Conservation (phyloP, 2,888 invertebrate genomes). For the Athrips mouffetella region DNA sequence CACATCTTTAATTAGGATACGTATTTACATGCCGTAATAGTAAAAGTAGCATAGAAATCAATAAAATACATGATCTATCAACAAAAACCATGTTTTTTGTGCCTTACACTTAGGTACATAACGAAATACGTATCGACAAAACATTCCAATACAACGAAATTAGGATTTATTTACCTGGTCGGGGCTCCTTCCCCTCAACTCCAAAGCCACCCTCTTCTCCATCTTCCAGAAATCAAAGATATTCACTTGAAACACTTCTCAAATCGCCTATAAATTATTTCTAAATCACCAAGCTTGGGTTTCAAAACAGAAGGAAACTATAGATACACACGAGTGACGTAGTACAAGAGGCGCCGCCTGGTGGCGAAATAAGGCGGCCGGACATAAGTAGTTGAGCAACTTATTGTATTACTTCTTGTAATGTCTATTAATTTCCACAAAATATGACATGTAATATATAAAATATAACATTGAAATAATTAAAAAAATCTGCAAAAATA, state of each 20-base stretch:
- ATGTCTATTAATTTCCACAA: neutral
- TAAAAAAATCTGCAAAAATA: neutral
- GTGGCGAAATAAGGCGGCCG: conserved; percentile 54
- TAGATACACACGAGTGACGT: conserved; percentile 77
- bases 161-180: conserved; percentile 86
- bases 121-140: conserved; percentile 77
- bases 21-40: conserved; percentile 30
- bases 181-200: conserved; percentile 93
- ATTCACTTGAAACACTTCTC: conserved; percentile 54
- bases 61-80: conserved; percentile 28
- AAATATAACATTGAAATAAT: neutral
- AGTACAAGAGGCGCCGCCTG: conserved; percentile 66
- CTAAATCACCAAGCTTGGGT: conserved; percentile 76
- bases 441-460: neutral
- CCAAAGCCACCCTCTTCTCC: conserved; percentile 97
- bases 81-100: conserved; percentile 37
- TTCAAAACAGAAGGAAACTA: conserved; percentile 80
- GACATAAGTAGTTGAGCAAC: conserved; percentile 48
- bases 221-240: conserved; percentile 71
- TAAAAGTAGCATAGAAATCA: conserved; percentile 19
- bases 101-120: conserved; percentile 50
- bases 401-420: conserved; percentile 18
- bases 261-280: conserved; percentile 54
- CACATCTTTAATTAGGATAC: conserved; percentile 56
- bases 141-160: conserved; percentile 69